Conservation (phyloP, 2,113 vertebrate species). For the Leucoraja erinaceus region DNA sequence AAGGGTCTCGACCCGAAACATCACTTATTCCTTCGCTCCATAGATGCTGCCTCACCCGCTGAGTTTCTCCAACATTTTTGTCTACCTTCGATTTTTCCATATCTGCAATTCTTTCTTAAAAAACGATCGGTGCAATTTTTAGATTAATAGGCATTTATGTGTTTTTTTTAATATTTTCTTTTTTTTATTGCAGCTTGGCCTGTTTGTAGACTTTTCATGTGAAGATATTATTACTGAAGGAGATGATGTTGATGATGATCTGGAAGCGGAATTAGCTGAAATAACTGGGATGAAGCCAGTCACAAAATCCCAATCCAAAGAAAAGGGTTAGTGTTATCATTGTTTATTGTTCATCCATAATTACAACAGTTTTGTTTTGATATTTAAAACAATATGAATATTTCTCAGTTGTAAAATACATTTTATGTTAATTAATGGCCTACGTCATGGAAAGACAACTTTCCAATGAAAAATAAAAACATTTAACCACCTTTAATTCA, state of each 20-base stretch:
- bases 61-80: no score
- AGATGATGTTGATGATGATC: conserved; percentile 67
- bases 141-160: background rate
- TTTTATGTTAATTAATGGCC: background rate
- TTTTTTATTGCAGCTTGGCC: conserved; percentile 67
- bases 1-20: no score
- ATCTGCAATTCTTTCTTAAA: background rate
- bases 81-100: no score
- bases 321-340: conserved; percentile 59
- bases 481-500: background rate
- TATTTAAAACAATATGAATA: background rate
- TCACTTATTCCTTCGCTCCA: no score
- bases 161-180: no score
- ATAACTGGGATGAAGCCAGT: conserved; percentile 63
- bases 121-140: background rate
- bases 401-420: background rate
- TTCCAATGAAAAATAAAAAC: background rate
- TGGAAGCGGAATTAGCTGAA: conserved; percentile 85
- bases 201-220: conserved; percentile 76
- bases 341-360: background rate
- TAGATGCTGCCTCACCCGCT: no score
- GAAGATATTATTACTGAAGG: conserved; percentile 73
- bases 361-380: background rate
- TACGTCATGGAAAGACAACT: background rate
- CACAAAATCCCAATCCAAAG: conserved; percentile 57